These are phyloP conservation scores for Apocheima hispidaria DNA, from an alignment of 2,888 invertebrate species.

Conservation along the genomic window DNA sequence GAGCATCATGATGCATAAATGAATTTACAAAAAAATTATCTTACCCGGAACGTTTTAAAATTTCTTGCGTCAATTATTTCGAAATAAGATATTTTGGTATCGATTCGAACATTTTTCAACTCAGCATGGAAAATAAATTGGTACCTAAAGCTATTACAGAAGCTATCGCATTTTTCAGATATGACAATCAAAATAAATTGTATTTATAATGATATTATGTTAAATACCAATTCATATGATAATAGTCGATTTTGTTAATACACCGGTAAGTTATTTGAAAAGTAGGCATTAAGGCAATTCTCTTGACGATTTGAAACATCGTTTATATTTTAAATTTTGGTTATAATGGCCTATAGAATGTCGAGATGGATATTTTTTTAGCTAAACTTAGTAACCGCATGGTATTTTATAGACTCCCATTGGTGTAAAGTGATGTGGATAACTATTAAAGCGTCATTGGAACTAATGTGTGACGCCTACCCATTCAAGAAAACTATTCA, in stretches of 20 bases:
- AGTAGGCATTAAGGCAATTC: conserved; percentile 37
- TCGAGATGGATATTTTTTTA: conserved; percentile 20
- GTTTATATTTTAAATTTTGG: conserved; percentile 39
- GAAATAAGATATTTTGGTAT: conserved; percentile 8
- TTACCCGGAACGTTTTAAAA: conserved; percentile 1
- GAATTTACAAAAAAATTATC: neutral
- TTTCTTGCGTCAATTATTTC: neutral
- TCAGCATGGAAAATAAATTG: conserved; percentile 19
- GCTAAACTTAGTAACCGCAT: conserved; percentile 16
- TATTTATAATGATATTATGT: conserved; percentile 49
- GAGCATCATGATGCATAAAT: neutral
- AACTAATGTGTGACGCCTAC: conserved; percentile 19
- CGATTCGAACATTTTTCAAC: conserved; percentile 10
- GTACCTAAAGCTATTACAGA: conserved; percentile 18
- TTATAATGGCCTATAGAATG: conserved; percentile 30
- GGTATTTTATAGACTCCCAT: conserved; percentile 20
- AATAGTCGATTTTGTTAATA: conserved; percentile 47
- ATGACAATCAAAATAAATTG: conserved; percentile 36
- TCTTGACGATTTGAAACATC: conserved; percentile 41
- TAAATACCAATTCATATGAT: conserved; percentile 54
- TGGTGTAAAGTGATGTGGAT: conserved; percentile 14
- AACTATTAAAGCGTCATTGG: conserved; percentile 17
- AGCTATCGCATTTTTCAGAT: conserved; percentile 17
- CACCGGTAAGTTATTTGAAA: conserved; percentile 46
- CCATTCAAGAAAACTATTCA: conserved; percentile 12